A percentile compares a stretch with the other conserved stretches of the same genome.
phyloP scores from a whole-genome alignment of 2,888 invertebrate species.

The Oeneis ivallda region DNA sequence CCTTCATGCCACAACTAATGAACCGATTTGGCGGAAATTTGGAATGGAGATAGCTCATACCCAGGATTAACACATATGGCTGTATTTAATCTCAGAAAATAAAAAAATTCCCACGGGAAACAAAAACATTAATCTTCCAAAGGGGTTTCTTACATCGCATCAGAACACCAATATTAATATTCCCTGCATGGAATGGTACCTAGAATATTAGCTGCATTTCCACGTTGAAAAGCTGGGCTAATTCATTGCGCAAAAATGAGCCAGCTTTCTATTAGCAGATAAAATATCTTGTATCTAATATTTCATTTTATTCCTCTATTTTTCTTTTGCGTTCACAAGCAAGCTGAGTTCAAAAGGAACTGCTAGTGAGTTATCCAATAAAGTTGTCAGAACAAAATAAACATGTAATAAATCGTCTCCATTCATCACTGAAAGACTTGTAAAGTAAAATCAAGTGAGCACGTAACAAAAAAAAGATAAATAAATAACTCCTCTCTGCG shows the following conservation, averaged over 20 bases:
- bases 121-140: too few relatives aligned
- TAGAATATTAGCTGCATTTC: too few relatives aligned
- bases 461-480: slow-evolving; percentile 19
- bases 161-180: too few relatives aligned
- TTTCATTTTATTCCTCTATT: background rate
- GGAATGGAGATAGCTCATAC: too few relatives aligned
- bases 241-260: background rate
- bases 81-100: too few relatives aligned
- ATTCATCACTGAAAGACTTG: slow-evolving; percentile 25
- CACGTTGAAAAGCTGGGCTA: too few relatives aligned
- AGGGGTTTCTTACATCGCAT: too few relatives aligned
- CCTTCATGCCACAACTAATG: too few relatives aligned
- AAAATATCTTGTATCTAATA: background rate
- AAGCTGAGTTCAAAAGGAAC: background rate
- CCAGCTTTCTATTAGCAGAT: background rate
- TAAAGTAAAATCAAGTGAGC: slow-evolving; percentile 23
- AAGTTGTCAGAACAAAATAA: slow-evolving; percentile 22
- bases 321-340: background rate
- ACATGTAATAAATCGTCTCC: slow-evolving; percentile 20
- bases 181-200: too few relatives aligned
- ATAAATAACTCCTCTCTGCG: slow-evolving; percentile 23
- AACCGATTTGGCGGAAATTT: too few relatives aligned
- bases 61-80: too few relatives aligned
- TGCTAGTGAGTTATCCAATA: slow-evolving; percentile 11
- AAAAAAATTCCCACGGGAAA: too few relatives aligned